Conservation (phyloP, 2,113 vertebrate species). For the Microtus oregoni region DNA sequence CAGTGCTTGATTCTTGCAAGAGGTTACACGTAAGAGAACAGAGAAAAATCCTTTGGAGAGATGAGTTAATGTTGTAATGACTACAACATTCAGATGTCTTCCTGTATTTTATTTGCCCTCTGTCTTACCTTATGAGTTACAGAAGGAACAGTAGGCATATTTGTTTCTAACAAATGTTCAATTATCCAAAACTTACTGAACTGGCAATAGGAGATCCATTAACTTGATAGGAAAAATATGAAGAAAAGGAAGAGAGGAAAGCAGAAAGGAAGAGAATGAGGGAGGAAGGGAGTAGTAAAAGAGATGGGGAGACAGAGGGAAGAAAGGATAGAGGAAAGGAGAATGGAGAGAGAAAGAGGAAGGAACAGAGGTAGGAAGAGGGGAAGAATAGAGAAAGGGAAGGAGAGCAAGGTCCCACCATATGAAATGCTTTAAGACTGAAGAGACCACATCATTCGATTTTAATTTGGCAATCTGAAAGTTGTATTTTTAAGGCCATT, state of each 20-base stretch:
- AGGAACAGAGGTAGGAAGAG: neutral
- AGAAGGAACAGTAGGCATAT: neutral
- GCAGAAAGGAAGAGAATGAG: neutral
- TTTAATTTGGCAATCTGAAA: neutral
- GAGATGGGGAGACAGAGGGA: neutral
- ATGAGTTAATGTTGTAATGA: neutral
- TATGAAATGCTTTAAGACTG: neutral
- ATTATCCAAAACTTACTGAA: neutral
- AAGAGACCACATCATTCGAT: neutral
- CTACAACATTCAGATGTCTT: neutral
- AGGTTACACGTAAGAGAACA: neutral
- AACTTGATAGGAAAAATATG: neutral
- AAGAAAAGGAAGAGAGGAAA: neutral
- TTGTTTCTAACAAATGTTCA: neutral
- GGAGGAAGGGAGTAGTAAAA: no score
- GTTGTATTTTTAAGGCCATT: conserved; percentile 3
- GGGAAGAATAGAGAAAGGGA: no score
- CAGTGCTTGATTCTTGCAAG: neutral
- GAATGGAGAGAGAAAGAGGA: neutral
- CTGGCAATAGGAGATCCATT: neutral
- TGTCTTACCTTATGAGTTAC: neutral
- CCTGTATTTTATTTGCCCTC: neutral
- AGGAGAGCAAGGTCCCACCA: neutral
- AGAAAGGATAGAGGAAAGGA: no score
- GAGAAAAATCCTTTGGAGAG: neutral